A percentile compares a stretch with the other conserved stretches of the same genome.
These are phyloP conservation scores for Genyomyrus donnyi DNA, from an alignment of 2,113 vertebrate species.

Conservation along the genomic window DNA sequence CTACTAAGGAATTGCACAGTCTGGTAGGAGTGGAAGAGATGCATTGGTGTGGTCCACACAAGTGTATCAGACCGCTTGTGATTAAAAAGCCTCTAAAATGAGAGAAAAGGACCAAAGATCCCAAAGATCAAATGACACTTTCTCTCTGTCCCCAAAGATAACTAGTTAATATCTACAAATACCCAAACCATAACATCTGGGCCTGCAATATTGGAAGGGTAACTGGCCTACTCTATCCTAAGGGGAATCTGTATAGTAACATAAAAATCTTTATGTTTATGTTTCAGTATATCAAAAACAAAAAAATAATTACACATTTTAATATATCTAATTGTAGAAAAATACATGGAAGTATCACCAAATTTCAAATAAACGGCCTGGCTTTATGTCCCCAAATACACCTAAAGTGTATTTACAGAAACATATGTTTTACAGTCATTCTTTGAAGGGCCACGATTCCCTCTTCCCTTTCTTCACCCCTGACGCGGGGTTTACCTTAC, in stretches of 20 bases:
- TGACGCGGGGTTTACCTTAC: background rate
- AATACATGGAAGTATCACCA: background rate
- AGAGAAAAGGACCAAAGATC: background rate
- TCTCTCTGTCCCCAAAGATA: background rate
- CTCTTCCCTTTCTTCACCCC: background rate
- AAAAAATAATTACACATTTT: background rate
- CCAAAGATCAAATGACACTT: background rate
- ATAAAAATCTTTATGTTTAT: background rate
- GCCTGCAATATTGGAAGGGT: background rate
- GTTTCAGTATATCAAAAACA: background rate
- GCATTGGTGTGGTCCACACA: background rate
- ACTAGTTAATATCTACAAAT: background rate
- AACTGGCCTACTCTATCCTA: background rate
- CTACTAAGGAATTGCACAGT: background rate
- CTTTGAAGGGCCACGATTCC: background rate
- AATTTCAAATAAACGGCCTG: background rate
- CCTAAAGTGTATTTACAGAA: background rate
- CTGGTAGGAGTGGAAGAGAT: background rate
- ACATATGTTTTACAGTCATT: background rate
- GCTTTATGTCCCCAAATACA: background rate
- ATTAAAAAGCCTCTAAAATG: background rate
- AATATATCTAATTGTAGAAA: background rate
- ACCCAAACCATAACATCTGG: background rate
- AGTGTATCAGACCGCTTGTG: background rate
- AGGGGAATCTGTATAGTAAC: background rate